A percentile compares a stretch with the other conserved stretches of the same genome.
These are phyloP conservation scores for human DNA, from an alignment of 2,113 vertebrate species.

Conservation along the genomic window GRCh38 chr22:39806001-39806500, in stretches of 20 bases:
- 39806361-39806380: background rate
- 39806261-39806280: background rate
- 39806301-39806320: background rate
- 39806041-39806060: background rate
- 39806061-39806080: background rate
- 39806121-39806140: background rate
- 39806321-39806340: background rate
- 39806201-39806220: background rate
- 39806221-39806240: background rate
- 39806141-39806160: background rate
- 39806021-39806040: background rate
- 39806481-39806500: conserved; percentile 10
- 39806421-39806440: background rate
- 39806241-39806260: background rate
- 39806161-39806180: background rate
- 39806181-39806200: background rate
- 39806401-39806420: background rate
- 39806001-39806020: background rate
- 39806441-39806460: background rate
- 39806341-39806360: conserved; percentile 21
- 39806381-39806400: background rate
- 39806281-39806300: background rate
- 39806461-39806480: conserved; percentile 33
- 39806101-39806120: background rate
- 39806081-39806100: background rate